Percentiles rank a stretch among this genome's conserved stretches.
These are phyloP conservation scores for Andrena bicolor DNA, from an alignment of 2,888 invertebrate genomes.

Conservation along the genomic window DNA sequence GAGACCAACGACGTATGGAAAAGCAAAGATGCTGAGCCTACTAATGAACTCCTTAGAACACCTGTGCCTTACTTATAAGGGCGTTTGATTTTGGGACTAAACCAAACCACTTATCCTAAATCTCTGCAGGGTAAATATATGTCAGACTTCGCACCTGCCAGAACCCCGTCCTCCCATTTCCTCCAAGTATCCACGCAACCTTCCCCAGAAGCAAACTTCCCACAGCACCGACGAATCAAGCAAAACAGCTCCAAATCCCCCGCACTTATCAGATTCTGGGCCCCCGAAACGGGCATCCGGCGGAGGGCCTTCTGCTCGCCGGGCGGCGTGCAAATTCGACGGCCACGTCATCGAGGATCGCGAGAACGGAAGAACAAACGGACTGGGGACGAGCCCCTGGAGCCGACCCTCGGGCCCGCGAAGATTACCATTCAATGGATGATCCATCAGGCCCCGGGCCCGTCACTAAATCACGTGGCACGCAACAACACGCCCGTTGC, in stretches of 20 bases:
- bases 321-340: conserved; percentile 46
- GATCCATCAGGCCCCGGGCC: conserved; percentile 74
- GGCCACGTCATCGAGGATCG: conserved; percentile 40
- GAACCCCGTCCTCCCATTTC: no score
- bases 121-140: no score
- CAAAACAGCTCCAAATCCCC: neutral
- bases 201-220: no score
- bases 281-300: neutral
- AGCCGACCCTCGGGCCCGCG: conserved; percentile 55
- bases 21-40: no score
- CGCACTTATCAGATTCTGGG: conserved; percentile 5
- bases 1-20: no score
- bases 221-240: neutral
- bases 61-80: no score
- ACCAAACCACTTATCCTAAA: no score
- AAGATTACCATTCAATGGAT: conserved; percentile 79
- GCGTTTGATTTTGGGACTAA: no score
- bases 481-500: conserved; percentile 56
- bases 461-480: conserved; percentile 74
- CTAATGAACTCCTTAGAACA: no score
- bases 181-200: no score
- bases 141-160: no score
- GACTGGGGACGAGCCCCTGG: conserved; percentile 36
- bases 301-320: neutral
- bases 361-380: conserved; percentile 30